Evolutionary conservation across 64 coral and sea anemone species (phyloP).

Genomic region (Montipora sp.): DNA sequence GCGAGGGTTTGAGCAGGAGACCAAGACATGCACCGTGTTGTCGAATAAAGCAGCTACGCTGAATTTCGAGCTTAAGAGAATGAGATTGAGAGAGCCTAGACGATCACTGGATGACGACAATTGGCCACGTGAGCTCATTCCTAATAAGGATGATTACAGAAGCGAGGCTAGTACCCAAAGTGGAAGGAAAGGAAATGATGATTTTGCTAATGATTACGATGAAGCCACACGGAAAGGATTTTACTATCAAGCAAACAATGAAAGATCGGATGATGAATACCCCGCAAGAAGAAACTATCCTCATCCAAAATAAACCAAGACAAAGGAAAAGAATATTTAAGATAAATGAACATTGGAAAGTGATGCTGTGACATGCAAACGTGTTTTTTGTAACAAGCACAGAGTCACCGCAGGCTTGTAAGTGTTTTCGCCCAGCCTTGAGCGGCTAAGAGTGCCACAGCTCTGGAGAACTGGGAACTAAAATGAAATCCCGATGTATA

Average conservation of each 20-base stretch:
- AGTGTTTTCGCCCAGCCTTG: too few relatives aligned
- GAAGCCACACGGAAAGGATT: not conserved
- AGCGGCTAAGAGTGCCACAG: too few relatives aligned
- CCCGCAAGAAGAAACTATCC: not conserved
- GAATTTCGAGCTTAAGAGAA: constrained; percentile 77
- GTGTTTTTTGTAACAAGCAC: too few relatives aligned
- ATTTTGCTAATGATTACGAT: constrained; percentile 22
- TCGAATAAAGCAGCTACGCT: constrained; percentile 73
- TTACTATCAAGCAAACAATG: not conserved
- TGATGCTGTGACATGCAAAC: too few relatives aligned
- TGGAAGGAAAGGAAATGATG: not conserved
- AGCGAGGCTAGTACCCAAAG: not conserved
- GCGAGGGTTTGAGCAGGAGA: constrained; percentile 91
- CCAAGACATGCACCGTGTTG: constrained; percentile 71
- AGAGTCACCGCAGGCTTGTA: too few relatives aligned
- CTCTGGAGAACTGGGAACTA: too few relatives aligned
- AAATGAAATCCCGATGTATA: too few relatives aligned
- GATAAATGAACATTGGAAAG: too few relatives aligned
- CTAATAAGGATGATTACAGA: not conserved
- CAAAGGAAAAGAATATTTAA: too few relatives aligned
- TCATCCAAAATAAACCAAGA: constrained; percentile 5
- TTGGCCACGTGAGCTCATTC: constrained; percentile 61
- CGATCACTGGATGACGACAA: constrained; percentile 69
- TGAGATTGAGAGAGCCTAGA: constrained; percentile 70
- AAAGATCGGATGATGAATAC: constrained; percentile 1